Evolutionary conservation across 2,888 invertebrate species (phyloP).

Genomic region (Eupithecia inturbata): DNA sequence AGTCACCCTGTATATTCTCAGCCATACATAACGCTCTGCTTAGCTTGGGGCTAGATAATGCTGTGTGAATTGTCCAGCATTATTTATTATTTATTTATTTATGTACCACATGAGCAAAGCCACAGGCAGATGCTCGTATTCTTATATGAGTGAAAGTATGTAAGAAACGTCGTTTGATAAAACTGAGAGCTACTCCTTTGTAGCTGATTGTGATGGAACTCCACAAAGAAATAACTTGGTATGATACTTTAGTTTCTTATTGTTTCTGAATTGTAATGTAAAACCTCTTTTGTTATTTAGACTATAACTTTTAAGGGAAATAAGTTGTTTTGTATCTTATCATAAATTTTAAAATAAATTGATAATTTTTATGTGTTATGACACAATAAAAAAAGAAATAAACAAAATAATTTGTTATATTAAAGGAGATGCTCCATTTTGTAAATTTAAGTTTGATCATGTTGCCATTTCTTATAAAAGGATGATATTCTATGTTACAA

Average conservation of each 20-base stretch:
- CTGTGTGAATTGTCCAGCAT: too few relatives aligned
- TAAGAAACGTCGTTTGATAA: neutral
- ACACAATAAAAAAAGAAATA: neutral
- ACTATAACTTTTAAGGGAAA: neutral
- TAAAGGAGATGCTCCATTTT: too few relatives aligned
- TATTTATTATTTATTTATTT: neutral
- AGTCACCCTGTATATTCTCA: too few relatives aligned
- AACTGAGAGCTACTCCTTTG: neutral
- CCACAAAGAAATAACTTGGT: neutral
- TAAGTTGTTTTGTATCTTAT: neutral
- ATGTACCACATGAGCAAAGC: neutral
- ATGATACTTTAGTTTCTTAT: neutral
- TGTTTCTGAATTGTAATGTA: neutral
- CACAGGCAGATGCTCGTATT: neutral
- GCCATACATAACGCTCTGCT: too few relatives aligned
- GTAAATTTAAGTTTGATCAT: too few relatives aligned
- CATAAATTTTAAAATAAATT: too few relatives aligned
- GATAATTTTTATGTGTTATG: too few relatives aligned
- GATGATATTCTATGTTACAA: too few relatives aligned
- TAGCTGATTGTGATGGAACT: neutral
- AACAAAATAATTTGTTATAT: too few relatives aligned
- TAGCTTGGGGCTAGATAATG: neutral
- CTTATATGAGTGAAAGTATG: neutral
- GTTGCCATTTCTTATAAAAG: too few relatives aligned
- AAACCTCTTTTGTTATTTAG: neutral